A percentile compares a stretch with the other conserved stretches of the same genome.
phyloP scores from a whole-genome alignment of 2,888 invertebrate species.

The Heliconius hortense region DNA sequence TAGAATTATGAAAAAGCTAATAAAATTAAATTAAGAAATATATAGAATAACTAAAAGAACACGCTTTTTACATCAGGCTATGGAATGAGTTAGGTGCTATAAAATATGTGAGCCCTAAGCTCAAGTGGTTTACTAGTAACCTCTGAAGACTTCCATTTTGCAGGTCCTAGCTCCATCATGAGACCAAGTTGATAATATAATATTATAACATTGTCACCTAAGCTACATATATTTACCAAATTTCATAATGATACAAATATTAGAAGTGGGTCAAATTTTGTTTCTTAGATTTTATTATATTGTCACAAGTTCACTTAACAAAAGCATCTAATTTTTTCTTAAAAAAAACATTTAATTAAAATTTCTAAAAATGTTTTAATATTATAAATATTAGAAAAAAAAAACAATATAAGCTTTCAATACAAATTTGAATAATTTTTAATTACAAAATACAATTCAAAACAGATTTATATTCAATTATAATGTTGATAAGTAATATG shows the following conservation, averaged over 20 bases:
- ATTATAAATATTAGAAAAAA: background rate
- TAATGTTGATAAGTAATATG: background rate
- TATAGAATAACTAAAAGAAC: background rate
- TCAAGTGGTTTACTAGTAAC: too few species aligned
- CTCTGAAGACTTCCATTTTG: too few species aligned
- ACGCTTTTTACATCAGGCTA: too few species aligned
- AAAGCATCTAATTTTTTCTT: background rate
- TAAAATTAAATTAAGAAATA: background rate
- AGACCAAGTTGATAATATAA: too few species aligned
- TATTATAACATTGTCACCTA: too few species aligned
- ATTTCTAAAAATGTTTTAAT: background rate
- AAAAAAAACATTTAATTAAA: background rate
- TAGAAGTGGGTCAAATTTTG: background rate
- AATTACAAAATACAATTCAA: background rate
- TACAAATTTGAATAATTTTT: background rate
- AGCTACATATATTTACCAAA: too few species aligned
- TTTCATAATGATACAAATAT: background rate
- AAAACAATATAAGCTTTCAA: background rate
- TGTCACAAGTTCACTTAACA: background rate
- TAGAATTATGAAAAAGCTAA: background rate
- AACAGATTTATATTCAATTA: conserved; percentile 10
- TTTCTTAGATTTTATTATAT: background rate
- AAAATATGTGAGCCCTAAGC: too few species aligned
- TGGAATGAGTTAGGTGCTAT: too few species aligned
- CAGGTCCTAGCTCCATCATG: too few species aligned